Percentiles rank a stretch among this genome's conserved stretches.
phyloP scores from a whole-genome alignment of 2,113 vertebrate species.

The Nymphicus hollandicus region DNA sequence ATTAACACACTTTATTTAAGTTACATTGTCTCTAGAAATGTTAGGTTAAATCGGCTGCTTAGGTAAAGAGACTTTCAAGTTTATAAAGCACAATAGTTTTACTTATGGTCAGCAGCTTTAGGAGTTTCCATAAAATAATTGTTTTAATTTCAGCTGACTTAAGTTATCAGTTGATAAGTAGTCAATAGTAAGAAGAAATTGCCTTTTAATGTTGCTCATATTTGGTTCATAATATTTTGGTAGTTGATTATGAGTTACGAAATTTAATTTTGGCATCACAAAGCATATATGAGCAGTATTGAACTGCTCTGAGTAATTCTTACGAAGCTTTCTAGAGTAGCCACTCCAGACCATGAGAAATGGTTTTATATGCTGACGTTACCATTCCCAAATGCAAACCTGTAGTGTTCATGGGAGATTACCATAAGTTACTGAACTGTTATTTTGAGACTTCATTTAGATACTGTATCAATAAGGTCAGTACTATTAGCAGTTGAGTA shows the following conservation, averaged over 20 bases:
- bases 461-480: neutral
- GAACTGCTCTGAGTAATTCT: neutral
- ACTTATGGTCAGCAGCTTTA: slow-evolving; percentile 7
- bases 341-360: neutral
- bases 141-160: slow-evolving; percentile 59
- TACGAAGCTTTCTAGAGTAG: slow-evolving; percentile 10
- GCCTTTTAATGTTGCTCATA: slow-evolving; percentile 57
- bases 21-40: slow-evolving; percentile 31
- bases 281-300: slow-evolving; percentile 18
- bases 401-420: slow-evolving; percentile 8
- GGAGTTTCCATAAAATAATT: slow-evolving; percentile 26
- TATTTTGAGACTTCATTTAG: slow-evolving; percentile 17
- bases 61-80: slow-evolving; percentile 31
- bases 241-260: slow-evolving; percentile 37
- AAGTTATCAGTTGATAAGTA: slow-evolving; percentile 62
- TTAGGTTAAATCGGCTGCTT: slow-evolving; percentile 20
- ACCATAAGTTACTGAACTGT: neutral
- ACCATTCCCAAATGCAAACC: slow-evolving; percentile 5
- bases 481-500: neutral
- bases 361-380: slow-evolving; percentile 12
- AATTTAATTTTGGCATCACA: slow-evolving; percentile 60
- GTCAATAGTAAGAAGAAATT: slow-evolving; percentile 58
- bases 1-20: slow-evolving; percentile 33
- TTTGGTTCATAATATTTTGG: slow-evolving; percentile 46
- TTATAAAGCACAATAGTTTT: slow-evolving; percentile 6